Evolutionary conservation across 2,113 vertebrate genomes (phyloP), one percentile per base, ranked within the genome.

Genomic region (Numida meleagris): DNA sequence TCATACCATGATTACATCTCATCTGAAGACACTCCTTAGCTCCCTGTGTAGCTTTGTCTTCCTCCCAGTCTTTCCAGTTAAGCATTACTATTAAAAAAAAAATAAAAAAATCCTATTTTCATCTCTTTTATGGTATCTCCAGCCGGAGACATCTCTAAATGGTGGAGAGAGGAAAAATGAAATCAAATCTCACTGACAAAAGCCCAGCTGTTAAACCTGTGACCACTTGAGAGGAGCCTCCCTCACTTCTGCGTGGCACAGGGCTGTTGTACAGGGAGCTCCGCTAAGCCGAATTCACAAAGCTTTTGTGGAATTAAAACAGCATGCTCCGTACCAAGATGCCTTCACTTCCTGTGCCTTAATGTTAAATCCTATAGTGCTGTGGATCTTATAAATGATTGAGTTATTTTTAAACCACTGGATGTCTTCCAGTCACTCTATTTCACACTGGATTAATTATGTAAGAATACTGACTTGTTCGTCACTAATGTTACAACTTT

Each of bases 391-490:
- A 97, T 90, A 98, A 98, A 97, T 97, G 96, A 98, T 95, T 96
- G 96, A 97, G 97, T 98, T 98, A 98, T 98, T 98, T 98, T 98
- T 98, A 98, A 98, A 98, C 95, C 91, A 95, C 95, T 98, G 97
- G 96, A 98, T 88, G 76, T 85, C 93, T 97, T 98, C 98, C 97
- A 98, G 97, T 97, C 97, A 93, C 95, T 97, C 96, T 97, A 94
- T 98, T 98, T 98, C 98, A 98, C 98, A 96, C 97, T 98, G 97
- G 97, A 98, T 98, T 98, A 98, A 98, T 98, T 98, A 98, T 97
- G 97, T 98, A 98, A 98, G 98, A 98, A 98, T 97, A 98, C 97
- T 89, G 95, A 98, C 97, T 98, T 98, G 98, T 97, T 98, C 98
- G 96, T 98, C 97, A 98, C 97, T 97, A 98, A 97, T 97, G 97